Evolutionary conservation across 2,888 invertebrate species (phyloP), one percentile per base, ranked within the genome.

Genomic region (Nymphalis polychloros): DNA sequence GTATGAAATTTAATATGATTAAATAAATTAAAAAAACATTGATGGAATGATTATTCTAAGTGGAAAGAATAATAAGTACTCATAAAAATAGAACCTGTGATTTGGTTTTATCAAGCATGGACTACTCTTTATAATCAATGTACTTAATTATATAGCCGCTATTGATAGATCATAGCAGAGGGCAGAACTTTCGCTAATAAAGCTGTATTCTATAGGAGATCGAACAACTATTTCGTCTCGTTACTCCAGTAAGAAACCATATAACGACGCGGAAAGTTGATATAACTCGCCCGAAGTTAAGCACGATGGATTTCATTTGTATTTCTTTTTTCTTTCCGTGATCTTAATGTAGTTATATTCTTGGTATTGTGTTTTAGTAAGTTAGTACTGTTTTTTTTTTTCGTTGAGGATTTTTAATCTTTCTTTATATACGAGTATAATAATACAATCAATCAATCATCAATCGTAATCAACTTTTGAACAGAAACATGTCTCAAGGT

Each of bases 181-280:
- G 52, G 53, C 16, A 53, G 55, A 64, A 70, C 19, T 55, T 47
- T 67, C 31, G 23, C 20, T 60, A 27, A 62, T 41, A 52, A 62
- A 68, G 59, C 47, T 19, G 20, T 17, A 63, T 49, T 55, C 31
- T 61, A 53, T 61, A 49, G 53, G 27, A 52, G 53, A 19, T 57
- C 67, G 55, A 67, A 64, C 47, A 62, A 62, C 50, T 62, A 48
- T 70, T 68, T 59, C n/a, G 47, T 64, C 50, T 70, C 19, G 52
- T 60, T 57, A 62, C 31, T 52, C 48, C 47, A 23, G 16, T 27
- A 59, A 35, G 63, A 63, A 63, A 52, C 47, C 55, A 8, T 46
- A 47, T 64, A 64, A 70, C 53, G 63, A 64, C 31, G 10, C 7
- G 46, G 53, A 31, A 62, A 68, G 61, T 68, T 52, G 48, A 62